Conservation (phyloP, 2,888 invertebrate genomes). For the Pristionchus arcanus region DNA sequence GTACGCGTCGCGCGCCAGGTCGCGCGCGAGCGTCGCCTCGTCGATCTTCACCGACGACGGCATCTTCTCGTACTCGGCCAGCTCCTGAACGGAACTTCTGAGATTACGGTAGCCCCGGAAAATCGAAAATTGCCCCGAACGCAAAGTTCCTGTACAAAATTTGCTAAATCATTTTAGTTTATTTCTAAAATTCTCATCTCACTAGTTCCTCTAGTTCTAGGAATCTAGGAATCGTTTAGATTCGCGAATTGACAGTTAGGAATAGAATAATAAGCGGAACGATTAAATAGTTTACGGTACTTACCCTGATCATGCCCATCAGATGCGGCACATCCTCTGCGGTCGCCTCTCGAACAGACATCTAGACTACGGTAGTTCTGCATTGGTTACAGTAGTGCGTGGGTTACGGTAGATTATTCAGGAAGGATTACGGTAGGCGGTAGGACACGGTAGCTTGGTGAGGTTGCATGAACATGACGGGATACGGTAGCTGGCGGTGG, state of each 20-base stretch:
- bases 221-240: too few relatives aligned
- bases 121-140: not conserved
- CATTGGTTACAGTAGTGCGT: not conserved
- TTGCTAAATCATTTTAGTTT: too few relatives aligned
- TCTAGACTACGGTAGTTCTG: constrained; percentile 20
- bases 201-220: too few relatives aligned
- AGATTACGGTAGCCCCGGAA: constrained; percentile 5
- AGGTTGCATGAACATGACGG: too few relatives aligned
- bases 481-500: too few relatives aligned
- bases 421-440: not conserved
- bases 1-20: constrained; percentile 61
- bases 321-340: not conserved
- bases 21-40: constrained; percentile 59
- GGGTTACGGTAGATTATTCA: not conserved
- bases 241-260: too few relatives aligned
- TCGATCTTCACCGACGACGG: constrained; percentile 63
- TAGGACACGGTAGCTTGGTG: too few relatives aligned
- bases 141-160: not conserved
- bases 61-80: constrained; percentile 72
- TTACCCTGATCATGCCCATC: constrained; percentile 54
- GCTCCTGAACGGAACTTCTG: constrained; percentile 59
- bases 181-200: too few relatives aligned
- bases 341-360: constrained; percentile 38
- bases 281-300: not conserved
- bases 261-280: too few relatives aligned